A percentile compares a stretch with the other conserved stretches of the same genome.
Conservation (phyloP, 2,113 vertebrate species). For the Solea solea region DNA sequence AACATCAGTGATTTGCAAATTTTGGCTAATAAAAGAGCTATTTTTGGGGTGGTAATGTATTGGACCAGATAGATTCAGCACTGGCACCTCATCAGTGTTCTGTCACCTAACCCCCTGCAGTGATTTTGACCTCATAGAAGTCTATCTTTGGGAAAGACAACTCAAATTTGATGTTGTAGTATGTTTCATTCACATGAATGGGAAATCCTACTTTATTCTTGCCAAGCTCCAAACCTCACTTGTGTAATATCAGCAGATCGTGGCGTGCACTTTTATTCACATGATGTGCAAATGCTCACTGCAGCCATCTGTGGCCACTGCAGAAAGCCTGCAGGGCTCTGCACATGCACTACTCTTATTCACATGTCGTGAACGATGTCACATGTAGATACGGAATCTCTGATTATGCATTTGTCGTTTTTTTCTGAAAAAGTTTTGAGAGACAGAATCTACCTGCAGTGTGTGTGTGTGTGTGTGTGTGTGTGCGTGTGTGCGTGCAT, state of each 20-base stretch:
- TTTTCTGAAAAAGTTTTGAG: not conserved
- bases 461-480: not conserved
- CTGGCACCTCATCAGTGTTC: no score
- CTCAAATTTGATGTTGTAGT: no score
- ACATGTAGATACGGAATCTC: conserved; percentile 12
- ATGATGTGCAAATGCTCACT: conserved; percentile 55
- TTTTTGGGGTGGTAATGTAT: no score
- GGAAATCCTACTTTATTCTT: no score
- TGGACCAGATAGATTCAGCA: no score
- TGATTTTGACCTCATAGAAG: no score
- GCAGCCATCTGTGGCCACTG: conserved; percentile 67
- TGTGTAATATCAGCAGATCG: conserved; percentile 51
- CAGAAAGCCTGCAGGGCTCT: conserved; percentile 55
- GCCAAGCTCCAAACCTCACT: no score
- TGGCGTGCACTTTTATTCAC: conserved; percentile 40
- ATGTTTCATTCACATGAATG: no score
- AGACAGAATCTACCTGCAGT: not conserved
- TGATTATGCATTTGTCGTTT: not conserved
- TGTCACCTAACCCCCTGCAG: no score
- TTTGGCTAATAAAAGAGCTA: no score
- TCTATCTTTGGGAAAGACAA: no score
- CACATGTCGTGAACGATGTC: conserved; percentile 32
- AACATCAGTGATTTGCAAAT: no score
- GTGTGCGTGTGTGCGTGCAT: not conserved
- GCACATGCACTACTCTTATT: conserved; percentile 36